Conservation (phyloP, 2,797 vertebrate species). For the Urocyon cinereoargenteus region DNA sequence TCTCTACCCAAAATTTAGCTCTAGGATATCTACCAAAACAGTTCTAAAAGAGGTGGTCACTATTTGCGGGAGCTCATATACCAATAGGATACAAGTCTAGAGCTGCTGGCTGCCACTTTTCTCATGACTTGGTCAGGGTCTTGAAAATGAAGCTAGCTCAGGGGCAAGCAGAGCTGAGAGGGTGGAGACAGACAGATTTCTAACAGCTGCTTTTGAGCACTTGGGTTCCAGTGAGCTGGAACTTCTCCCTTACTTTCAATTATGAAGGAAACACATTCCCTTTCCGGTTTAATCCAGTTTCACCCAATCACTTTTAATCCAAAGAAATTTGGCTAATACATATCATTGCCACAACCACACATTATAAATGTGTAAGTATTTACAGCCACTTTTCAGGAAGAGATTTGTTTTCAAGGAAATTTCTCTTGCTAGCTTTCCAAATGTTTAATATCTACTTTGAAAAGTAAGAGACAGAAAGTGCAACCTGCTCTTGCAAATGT, state of each 20-base stretch:
- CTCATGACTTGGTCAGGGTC: neutral
- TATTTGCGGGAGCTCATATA: neutral
- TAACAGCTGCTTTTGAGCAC: neutral
- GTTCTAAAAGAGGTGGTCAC: neutral
- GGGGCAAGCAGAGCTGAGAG: neutral
- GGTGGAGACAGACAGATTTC: neutral
- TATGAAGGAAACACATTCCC: neutral
- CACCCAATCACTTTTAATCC: neutral
- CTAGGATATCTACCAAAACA: neutral
- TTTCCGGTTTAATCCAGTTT: neutral
- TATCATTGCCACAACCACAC: neutral
- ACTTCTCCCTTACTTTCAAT: neutral
- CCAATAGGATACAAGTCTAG: neutral
- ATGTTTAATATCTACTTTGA: neutral
- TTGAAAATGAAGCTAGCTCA: no score
- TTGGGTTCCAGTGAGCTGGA: neutral
- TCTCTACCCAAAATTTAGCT: neutral
- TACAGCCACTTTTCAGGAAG: neutral
- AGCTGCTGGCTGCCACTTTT: neutral
- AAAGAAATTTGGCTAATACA: neutral
- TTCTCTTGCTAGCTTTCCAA: neutral
- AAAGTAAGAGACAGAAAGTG: neutral
- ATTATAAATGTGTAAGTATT: neutral
- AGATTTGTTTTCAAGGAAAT: slow-evolving; percentile 10
- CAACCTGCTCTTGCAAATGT: neutral